A percentile compares a stretch with the other conserved stretches of the same genome.
These are phyloP conservation scores for Drosophila anomalata DNA, from an alignment of 2,888 invertebrate species.

Conservation along the genomic window DNA sequence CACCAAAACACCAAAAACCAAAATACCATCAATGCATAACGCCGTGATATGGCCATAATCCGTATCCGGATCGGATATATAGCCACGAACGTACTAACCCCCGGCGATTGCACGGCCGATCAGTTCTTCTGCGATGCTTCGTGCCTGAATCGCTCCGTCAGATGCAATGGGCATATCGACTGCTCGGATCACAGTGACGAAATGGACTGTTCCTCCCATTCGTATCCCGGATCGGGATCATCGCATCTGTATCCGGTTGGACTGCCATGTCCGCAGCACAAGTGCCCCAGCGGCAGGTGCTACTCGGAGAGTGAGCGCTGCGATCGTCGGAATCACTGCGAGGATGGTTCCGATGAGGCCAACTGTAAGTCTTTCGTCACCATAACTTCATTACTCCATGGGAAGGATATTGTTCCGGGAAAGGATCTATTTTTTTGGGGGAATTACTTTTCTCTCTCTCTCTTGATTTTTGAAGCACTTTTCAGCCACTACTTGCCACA, in stretches of 20 bases:
- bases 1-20: neutral
- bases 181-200: constrained; percentile 88
- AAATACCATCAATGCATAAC: constrained; percentile 3
- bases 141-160: constrained; percentile 86
- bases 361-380: constrained; percentile 84
- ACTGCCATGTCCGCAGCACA: constrained; percentile 83
- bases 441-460: neutral
- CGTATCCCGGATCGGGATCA: constrained; percentile 23
- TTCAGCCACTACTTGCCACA: neutral
- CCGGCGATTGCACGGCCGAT: constrained; percentile 80
- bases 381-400: neutral
- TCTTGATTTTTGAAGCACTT: constrained; percentile 6
- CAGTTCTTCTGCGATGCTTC: constrained; percentile 86
- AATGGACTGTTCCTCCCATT: constrained; percentile 68
- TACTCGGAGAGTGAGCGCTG: constrained; percentile 84
- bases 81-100: constrained; percentile 68
- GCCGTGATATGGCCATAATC: neutral
- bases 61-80: constrained; percentile 23
- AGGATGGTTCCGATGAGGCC: constrained; percentile 86
- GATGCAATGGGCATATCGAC: constrained; percentile 87
- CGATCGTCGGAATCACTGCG: constrained; percentile 86
- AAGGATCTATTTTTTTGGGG: neutral
- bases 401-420: neutral
- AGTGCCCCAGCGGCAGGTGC: constrained; percentile 85
- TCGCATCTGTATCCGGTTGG: constrained; percentile 41